These are phyloP conservation scores for Protosalanx chinensis DNA, from an alignment of 2,797 vertebrate species.

Conservation along the genomic window DNA sequence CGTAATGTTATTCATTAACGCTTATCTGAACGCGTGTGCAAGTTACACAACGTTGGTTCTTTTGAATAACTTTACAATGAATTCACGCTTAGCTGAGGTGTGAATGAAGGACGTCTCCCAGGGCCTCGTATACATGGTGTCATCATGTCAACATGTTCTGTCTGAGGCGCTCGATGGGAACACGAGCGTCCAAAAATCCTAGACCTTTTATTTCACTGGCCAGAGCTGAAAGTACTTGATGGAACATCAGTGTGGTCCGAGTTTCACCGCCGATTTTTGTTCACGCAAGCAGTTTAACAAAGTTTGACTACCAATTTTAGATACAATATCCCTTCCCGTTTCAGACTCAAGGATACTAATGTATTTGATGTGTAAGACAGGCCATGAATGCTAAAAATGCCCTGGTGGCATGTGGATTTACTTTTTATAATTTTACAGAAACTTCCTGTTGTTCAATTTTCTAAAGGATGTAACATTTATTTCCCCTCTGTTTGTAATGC, in stretches of 20 bases:
- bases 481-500: no score
- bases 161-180: background rate
- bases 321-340: conserved; percentile 4
- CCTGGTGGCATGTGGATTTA: conserved; percentile 27
- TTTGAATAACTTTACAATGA: background rate
- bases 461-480: conserved; percentile 15
- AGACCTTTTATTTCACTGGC: conserved; percentile 15
- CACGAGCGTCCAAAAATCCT: conserved; percentile 3
- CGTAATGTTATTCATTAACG: background rate
- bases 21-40: background rate
- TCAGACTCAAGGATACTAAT: conserved; percentile 22
- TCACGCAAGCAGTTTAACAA: background rate
- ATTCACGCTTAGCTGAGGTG: no score
- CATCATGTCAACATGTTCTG: background rate
- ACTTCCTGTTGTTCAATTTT: conserved; percentile 52
- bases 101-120: no score
- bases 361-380: conserved; percentile 29
- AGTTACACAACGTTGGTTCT: background rate
- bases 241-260: conserved; percentile 19
- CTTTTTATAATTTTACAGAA: conserved; percentile 26
- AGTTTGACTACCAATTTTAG: background rate
- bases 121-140: background rate
- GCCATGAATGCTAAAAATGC: conserved; percentile 17
- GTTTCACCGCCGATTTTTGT: background rate
- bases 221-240: conserved; percentile 12